Evolutionary conservation across 1,140 invertebrate genomes (phyloP).

Genomic region (Holotrichia oblita): DNA sequence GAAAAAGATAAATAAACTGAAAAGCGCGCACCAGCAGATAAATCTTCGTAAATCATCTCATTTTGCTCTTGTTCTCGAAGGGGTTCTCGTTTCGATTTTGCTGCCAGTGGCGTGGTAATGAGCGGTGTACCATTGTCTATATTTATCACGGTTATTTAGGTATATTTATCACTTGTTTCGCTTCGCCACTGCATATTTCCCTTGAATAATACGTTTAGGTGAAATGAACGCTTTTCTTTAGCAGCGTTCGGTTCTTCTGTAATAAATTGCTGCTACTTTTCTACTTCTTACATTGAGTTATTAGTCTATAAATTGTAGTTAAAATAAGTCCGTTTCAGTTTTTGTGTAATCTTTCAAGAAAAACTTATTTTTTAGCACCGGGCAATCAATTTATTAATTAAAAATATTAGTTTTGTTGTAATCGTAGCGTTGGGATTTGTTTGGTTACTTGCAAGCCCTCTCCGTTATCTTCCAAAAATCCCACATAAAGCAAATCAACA

Average conservation of each 20-base stretch:
- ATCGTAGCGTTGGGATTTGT: too few species aligned
- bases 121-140: constrained; percentile 1
- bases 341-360: too few species aligned
- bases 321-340: neutral
- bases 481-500: too few species aligned
- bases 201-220: neutral
- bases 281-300: neutral
- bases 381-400: too few species aligned
- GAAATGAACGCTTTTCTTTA: neutral
- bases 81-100: neutral
- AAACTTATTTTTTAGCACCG: too few species aligned
- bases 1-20: constrained; percentile 10
- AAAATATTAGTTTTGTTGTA: too few species aligned
- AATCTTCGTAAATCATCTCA: constrained; percentile 12
- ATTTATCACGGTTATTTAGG: constrained; percentile 7
- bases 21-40: constrained; percentile 5
- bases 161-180: constrained; percentile 17
- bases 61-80: constrained; percentile 3
- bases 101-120: neutral
- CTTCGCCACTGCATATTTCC: neutral
- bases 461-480: too few species aligned
- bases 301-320: neutral
- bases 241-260: neutral
- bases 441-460: too few species aligned
- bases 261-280: neutral